These are phyloP conservation scores for Doris montereyensis DNA, from an alignment of 2,888 invertebrate species.

Conservation along the genomic window DNA sequence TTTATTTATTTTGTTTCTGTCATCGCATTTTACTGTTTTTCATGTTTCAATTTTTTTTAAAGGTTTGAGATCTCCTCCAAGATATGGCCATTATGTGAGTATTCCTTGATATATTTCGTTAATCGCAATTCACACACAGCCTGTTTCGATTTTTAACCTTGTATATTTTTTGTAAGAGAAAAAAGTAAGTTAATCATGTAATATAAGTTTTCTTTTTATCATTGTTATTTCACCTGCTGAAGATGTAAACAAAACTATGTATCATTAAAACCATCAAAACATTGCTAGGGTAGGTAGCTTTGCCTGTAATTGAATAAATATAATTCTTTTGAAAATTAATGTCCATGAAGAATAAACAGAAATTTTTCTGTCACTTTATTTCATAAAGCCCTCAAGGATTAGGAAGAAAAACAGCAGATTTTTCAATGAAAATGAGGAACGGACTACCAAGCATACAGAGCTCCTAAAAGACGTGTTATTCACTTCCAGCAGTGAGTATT, in stretches of 20 bases:
- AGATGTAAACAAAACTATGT: too few species aligned
- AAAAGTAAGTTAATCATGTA: background rate
- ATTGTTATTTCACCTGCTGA: background rate
- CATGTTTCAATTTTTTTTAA: background rate
- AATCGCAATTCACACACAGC: too few species aligned
- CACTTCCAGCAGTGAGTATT: slow-evolving; percentile 40
- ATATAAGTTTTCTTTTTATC: background rate
- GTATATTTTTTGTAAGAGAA: background rate
- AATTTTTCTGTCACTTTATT: background rate
- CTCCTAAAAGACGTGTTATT: slow-evolving; percentile 47
- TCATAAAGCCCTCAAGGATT: slow-evolving; percentile 59
- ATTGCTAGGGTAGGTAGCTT: too few species aligned
- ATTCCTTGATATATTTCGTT: too few species aligned
- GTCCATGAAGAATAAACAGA: too few species aligned
- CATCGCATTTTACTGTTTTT: background rate
- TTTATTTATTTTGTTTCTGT: background rate
- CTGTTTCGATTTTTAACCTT: background rate
- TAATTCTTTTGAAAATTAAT: too few species aligned
- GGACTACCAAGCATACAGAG: slow-evolving; percentile 53
- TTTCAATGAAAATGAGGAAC: slow-evolving; percentile 67
- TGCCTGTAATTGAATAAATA: too few species aligned
- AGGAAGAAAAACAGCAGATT: slow-evolving; percentile 63
- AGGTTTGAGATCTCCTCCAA: slow-evolving; percentile 32
- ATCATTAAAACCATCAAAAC: too few species aligned
- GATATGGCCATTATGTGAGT: slow-evolving; percentile 40